Evolutionary conservation across 1,140 invertebrate species (phyloP).

Genomic region (Portunus trituberculatus): DNA sequence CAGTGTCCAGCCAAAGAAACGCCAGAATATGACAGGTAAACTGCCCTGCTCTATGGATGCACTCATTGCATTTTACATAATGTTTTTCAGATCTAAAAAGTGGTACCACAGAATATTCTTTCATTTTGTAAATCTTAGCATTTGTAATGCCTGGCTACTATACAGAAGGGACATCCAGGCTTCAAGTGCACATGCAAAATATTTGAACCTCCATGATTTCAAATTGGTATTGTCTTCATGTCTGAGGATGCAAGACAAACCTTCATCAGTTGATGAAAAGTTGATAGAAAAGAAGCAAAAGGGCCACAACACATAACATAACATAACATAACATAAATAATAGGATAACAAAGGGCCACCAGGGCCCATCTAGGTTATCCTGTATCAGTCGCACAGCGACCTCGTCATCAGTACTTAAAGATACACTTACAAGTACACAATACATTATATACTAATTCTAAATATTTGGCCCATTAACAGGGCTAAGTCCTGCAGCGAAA

Average conservation of each 20-base stretch:
- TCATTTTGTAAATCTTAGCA: no score
- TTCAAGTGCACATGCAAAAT: neutral
- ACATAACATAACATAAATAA: no score
- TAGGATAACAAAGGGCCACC: no score
- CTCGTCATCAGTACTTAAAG: no score
- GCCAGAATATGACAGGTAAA: conserved; percentile 50
- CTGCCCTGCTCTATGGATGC: conserved; percentile 63
- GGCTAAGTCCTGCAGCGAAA: no score
- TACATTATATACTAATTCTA: no score
- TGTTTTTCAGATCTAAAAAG: conserved; percentile 59
- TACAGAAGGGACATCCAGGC: conserved; percentile 55
- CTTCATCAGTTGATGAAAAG: conserved; percentile 51
- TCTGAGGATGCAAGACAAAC: conserved; percentile 63
- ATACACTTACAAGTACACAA: no score
- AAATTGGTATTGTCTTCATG: conserved; percentile 62
- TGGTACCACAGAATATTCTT: no score
- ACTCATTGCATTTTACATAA: conserved; percentile 62
- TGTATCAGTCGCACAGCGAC: no score
- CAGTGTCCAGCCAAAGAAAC: neutral
- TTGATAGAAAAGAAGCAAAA: conserved; percentile 42
- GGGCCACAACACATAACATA: conserved; percentile 60
- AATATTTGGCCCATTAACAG: no score
- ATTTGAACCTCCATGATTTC: conserved; percentile 55
- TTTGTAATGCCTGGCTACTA: no score
- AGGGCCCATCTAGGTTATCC: no score